Evolutionary conservation across 2,797 vertebrate genomes (phyloP).

Genomic region (Agapornis canus): DNA sequence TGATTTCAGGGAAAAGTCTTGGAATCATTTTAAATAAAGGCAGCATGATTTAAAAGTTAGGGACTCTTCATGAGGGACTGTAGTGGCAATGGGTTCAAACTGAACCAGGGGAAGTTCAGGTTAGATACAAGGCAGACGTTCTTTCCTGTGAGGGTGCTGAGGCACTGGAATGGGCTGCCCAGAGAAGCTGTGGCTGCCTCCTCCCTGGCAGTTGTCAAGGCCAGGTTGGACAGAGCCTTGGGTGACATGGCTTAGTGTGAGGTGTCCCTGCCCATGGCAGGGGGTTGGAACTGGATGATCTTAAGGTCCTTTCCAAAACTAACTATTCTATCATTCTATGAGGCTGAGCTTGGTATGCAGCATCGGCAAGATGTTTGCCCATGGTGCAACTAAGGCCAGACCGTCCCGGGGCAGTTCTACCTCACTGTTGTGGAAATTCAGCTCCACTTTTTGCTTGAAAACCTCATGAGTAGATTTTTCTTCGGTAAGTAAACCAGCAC

Average conservation of each 20-base stretch:
- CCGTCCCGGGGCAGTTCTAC: neutral
- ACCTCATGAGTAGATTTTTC: neutral
- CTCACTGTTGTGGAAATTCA: neutral
- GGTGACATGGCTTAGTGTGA: neutral
- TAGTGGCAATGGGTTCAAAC: neutral
- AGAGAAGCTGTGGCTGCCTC: neutral
- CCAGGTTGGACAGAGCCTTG: neutral
- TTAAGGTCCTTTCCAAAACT: too few relatives aligned
- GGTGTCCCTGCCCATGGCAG: too few relatives aligned
- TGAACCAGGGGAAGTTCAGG: neutral
- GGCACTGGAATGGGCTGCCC: neutral
- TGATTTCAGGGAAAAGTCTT: neutral
- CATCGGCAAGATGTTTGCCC: neutral
- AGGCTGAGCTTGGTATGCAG: accelerated
- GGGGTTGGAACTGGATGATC: too few relatives aligned
- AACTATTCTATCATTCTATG: neutral
- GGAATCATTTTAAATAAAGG: neutral
- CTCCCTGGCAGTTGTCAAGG: neutral
- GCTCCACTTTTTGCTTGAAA: neutral
- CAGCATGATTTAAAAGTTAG: neutral
- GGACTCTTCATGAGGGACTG: neutral
- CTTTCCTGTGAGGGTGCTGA: neutral
- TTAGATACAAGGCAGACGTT: neutral
- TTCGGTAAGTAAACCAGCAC: neutral
- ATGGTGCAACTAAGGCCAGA: neutral